These are phyloP conservation scores for Cheracebus regulus DNA, from an alignment of 2,797 vertebrate species.

Conservation along the genomic window DNA sequence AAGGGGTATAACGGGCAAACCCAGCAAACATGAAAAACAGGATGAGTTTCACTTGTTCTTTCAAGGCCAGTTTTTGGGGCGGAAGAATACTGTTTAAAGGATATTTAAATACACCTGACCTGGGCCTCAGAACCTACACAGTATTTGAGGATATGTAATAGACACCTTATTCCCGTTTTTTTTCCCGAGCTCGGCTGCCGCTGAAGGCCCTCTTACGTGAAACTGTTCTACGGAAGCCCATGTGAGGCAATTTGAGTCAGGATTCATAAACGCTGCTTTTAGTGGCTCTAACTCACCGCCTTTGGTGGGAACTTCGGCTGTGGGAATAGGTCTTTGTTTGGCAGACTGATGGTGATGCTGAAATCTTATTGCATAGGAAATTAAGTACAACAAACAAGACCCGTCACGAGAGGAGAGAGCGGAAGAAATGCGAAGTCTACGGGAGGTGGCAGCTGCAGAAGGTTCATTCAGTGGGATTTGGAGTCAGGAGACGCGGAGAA, in stretches of 20 bases:
- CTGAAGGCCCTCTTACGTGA: neutral
- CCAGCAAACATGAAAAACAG: neutral
- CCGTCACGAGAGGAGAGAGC: neutral
- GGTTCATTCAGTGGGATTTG: no score
- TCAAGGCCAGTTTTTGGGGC: neutral
- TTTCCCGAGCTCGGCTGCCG: fast-evolving
- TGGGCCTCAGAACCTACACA: neutral
- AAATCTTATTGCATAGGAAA: neutral
- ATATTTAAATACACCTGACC: neutral
- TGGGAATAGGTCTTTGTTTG: neutral
- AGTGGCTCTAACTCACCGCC: fast-evolving
- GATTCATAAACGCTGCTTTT: neutral
- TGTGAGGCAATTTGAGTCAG: neutral
- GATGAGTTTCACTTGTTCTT: neutral
- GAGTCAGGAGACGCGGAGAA: neutral
- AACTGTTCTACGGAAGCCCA: neutral
- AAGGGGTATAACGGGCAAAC: no score
- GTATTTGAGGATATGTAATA: neutral
- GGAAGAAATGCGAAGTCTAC: neutral
- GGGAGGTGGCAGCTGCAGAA: neutral
- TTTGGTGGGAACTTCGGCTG: neutral
- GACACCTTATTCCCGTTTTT: constrained; percentile 8
- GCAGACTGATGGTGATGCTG: neutral
- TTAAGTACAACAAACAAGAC: neutral
- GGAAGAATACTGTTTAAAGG: neutral